Conservation (phyloP, 2,113 vertebrate genomes). For the Thomomys bottae region DNA sequence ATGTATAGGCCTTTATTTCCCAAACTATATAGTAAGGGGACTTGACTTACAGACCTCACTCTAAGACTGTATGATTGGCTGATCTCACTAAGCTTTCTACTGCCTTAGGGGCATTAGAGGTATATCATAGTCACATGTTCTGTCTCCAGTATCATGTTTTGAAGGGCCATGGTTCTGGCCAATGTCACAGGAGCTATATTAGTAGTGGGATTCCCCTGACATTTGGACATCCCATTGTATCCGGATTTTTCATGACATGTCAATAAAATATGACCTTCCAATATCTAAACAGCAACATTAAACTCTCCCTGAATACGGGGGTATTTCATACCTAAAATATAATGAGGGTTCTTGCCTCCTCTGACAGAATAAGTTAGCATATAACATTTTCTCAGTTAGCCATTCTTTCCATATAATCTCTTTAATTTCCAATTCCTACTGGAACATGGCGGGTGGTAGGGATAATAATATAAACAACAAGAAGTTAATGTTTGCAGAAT, state of each 20-base stretch:
- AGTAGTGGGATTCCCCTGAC: neutral
- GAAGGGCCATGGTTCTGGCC: neutral
- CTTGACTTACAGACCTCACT: neutral
- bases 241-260: neutral
- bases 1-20: neutral
- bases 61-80: neutral
- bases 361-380: slow-evolving; percentile 30
- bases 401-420: neutral
- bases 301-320: neutral
- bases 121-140: neutral
- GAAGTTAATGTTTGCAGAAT: neutral
- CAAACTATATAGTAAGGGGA: neutral
- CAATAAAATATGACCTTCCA: neutral
- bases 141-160: neutral
- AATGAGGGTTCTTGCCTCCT: neutral
- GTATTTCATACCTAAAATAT: neutral
- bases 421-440: neutral
- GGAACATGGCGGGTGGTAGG: neutral
- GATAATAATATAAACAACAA: neutral
- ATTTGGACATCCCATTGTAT: neutral
- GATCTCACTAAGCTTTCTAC: neutral
- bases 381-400: neutral
- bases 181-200: neutral
- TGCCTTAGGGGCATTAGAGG: neutral
- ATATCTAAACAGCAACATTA: neutral